Base-by-base conservation (phyloP, 2,888 invertebrate genomes). In the Spilosoma lubricipeda region DNA sequence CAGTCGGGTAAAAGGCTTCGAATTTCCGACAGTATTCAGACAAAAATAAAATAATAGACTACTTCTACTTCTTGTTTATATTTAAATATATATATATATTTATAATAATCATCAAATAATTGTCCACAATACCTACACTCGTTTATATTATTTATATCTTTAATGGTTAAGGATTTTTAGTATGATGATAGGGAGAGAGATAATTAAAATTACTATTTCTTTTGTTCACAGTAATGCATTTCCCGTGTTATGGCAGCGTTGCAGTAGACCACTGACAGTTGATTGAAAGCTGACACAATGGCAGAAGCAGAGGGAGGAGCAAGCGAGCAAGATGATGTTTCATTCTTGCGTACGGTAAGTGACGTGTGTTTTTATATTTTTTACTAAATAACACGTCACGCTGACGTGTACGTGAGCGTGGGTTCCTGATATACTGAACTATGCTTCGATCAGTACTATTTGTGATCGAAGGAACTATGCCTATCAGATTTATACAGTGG, bases 241-340 rank as follows among this genome's bases (percentile, higher is more conserved):
- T 89, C 86, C 86, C 83, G 86, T 90, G 91, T 87, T 90, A 91
- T 92, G 92, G 86, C 87, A 77, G 86, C 84, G 85, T 87, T 84
- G 86, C 82, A 85, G 74, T 87, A 87, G 83, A 87, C 83, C 85
- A 88, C 86, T 84, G 80, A 86, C 77, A 90, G 86, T 87, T 83
- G 85, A 83, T 81, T 89, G 86, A 87, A 85, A 88, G 86, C 85
- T 64, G 64, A 76, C 90, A 95, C 93, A 76, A 99, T 98, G 98
- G 98, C 98, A 92, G 98, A 99, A 96, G 98, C 98, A 91, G 99
- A 99, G 95, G 99, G 98, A 91, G 98, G 99, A 86, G 95, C 95
- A 77, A 99, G 99, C 91, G 99, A 99, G 96, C 99, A 99, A 96
- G 99, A 99, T 97, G 99, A 99, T 97, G 99, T 99, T 96, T 99